Evolutionary conservation across 37 sponge, comb jelly and placozoan species (phyloP).

Genomic region (Dysidea cf. avara): DNA sequence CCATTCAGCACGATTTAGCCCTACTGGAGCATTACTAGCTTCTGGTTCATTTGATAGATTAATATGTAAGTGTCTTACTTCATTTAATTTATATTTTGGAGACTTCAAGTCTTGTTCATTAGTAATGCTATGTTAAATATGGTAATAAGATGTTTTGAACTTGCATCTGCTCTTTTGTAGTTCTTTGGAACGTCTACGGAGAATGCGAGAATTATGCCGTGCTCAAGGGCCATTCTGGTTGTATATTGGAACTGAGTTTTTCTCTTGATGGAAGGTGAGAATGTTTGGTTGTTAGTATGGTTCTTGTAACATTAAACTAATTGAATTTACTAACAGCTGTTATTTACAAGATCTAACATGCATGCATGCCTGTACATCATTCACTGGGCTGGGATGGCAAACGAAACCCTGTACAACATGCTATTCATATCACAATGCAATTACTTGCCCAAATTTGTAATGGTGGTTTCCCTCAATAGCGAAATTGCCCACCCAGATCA

Average conservation of each 20-base stretch:
- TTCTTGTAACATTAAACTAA: too few relatives aligned
- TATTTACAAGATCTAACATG: too few relatives aligned
- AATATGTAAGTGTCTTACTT: conserved; percentile 66
- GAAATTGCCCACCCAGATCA: too few relatives aligned
- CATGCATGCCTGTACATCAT: too few relatives aligned
- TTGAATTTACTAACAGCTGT: too few relatives aligned
- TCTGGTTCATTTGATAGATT: conserved; percentile 90
- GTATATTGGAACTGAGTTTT: conserved; percentile 83
- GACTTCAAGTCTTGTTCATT: neutral
- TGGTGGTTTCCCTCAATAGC: too few relatives aligned
- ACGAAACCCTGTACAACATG: too few relatives aligned
- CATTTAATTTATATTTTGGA: neutral
- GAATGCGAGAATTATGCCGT: conserved; percentile 98
- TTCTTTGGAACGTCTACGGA: conserved; percentile 98
- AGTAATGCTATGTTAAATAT: neutral
- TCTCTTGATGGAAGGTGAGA: conserved; percentile 85
- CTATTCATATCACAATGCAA: too few relatives aligned
- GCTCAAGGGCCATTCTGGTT: conserved; percentile 82
- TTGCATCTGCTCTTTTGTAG: conserved; percentile 22
- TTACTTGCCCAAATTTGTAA: too few relatives aligned
- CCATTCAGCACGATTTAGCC: conserved; percentile 76
- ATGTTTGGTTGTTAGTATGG: too few relatives aligned
- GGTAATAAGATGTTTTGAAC: neutral
- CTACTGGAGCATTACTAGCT: conserved; percentile 87
- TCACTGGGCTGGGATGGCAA: too few relatives aligned